Base-by-base conservation (phyloP, 2,113 vertebrate genomes). In the Vicugna pacos region DNA sequence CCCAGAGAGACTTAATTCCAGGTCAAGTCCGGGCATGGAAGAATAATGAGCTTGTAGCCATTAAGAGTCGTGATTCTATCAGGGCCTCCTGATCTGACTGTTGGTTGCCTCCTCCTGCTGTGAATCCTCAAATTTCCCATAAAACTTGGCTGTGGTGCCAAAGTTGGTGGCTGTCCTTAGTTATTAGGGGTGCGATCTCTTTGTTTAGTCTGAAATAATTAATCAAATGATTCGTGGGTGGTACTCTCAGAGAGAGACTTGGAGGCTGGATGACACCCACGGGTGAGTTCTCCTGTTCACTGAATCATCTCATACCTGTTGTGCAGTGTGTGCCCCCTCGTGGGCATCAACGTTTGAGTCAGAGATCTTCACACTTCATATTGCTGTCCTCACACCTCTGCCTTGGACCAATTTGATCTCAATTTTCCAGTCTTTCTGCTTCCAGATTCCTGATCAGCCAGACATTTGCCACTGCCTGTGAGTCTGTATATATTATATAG, bases 161-260 rank as follows among this genome's bases (percentile, higher is more conserved):
- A 95, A 72, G 38, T 92, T 80, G 56, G 32, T 92, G 79, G 20
- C 14, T 93, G 46, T 83, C 88, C 38, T 95, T 93, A 89, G 69
- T 92, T 62, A 42, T 52, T 38, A 65, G 1, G 48, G 88, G 76
- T 93, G 76, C 75, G 88, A 80, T 76, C 42, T 91, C 77, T 87
- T 95, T 97, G 46, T 75, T 82, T 73, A 67, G 42, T 52, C 48
- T 90, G 85, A 95, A 92, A 88, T 92, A 94, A 96, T 93, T 75
- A 83, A 76, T 95, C 79, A 95, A 88, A 89, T 8, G 28, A 75
- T 30, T 92, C 76, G 58, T 56, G 56, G 50, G 69, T 32, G 5
- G 35, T 42, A 38, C 86, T 75, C 56, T 56, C 81, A 79, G 24
- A 84, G 60, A 72, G 26, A 79, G 9, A 79, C 56, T 75, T 62